Evolutionary conservation across 2,113 vertebrate species (phyloP).

Genomic region (Pavo muticus): DNA sequence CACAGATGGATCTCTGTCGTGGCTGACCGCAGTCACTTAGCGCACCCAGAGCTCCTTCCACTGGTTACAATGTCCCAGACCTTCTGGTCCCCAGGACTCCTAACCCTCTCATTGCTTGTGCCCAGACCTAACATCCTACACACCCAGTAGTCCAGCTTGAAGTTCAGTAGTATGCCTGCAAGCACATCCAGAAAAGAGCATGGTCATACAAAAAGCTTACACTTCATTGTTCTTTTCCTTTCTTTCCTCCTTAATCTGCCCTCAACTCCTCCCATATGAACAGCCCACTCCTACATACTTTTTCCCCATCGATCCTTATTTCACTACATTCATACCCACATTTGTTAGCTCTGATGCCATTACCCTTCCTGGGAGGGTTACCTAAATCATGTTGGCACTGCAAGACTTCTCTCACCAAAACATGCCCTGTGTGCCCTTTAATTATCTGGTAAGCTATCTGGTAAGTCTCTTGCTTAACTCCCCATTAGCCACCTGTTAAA

Average conservation of each 20-base stretch:
- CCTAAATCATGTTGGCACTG: background rate
- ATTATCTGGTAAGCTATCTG: background rate
- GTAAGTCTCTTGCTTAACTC: background rate
- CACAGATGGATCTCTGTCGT: background rate
- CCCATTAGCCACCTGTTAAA: background rate
- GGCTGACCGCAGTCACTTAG: background rate
- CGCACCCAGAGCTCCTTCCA: background rate
- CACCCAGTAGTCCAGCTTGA: background rate
- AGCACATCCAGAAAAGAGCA: background rate
- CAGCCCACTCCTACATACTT: background rate
- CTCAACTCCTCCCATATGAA: accelerated
- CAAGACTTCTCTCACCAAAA: background rate
- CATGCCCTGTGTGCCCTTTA: background rate
- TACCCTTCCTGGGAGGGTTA: background rate
- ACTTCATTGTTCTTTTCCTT: background rate
- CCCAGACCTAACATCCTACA: background rate
- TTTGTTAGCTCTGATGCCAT: background rate
- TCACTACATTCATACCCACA: accelerated
- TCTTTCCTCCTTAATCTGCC: background rate
- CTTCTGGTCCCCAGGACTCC: background rate
- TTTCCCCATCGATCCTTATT: background rate
- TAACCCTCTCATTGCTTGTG: background rate
- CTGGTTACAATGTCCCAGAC: background rate
- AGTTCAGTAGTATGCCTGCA: background rate
- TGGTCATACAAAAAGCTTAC: background rate